Base-by-base conservation (phyloP, 2,113 vertebrate species). In the Aramus guarauna region DNA sequence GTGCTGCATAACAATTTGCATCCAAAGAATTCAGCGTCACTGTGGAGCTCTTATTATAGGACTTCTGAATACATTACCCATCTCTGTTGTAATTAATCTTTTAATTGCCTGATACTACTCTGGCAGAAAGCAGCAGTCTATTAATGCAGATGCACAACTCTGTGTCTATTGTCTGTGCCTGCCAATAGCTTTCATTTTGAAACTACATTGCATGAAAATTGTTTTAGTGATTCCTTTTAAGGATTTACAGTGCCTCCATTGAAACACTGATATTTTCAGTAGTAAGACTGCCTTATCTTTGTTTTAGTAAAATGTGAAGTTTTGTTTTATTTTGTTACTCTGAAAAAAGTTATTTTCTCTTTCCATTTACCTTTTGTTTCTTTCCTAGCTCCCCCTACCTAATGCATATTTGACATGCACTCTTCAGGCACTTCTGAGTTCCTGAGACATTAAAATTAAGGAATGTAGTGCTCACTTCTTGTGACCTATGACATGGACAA, bases 41-140 rank as follows among this genome's bases (percentile, higher is more conserved):
- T 93, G 26, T 59, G 41, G 34, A 52, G 48, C 3, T 90, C 24
- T 83, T 83, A 88, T 76, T 96, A 88, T 50, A 94, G 76, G 72
- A 56, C 34, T 91, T 58, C 72, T 15, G 41, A 97, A 93, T 92
- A 92, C 47, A 83, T 93, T 95, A 87, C 47, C 68, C 26, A 82
- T 92, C 78, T 88, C 50, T 76, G 59, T 68, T 94, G 52, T 88
- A 94, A 96, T 96, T 87, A 91, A 92, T 96, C 48, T 97, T 93
- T 96, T 97, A 96, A 93, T 95, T 79, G 48, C 39, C 68, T 78
- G 83, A 50, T 91, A 72, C 21, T 92, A 56, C 81, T 94, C 91
- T 4, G 45, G 55, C 36, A 90, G 71, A 94, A 92, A 92, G 56
- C 88, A 45, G 5, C 6, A 7, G 50, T 22, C 77, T 92, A 81